Percentiles rank a stretch among this genome's conserved stretches.
Conservation (phyloP, 2,797 vertebrate species). For the Threskiornis aethiopicus region DNA sequence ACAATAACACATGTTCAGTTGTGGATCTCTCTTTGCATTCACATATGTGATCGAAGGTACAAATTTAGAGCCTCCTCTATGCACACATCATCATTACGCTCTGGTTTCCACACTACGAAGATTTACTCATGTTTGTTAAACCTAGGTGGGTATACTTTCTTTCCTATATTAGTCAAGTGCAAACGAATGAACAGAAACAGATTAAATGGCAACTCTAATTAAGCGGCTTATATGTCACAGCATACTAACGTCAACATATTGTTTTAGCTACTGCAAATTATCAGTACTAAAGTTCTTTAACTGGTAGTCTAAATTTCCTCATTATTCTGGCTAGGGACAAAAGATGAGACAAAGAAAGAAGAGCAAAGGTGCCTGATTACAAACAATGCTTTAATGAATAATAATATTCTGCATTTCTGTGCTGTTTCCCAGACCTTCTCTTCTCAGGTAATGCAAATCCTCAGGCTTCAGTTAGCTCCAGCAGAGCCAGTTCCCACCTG, state of each 20-base stretch:
- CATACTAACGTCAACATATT: slow-evolving; percentile 13
- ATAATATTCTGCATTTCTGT: not conserved
- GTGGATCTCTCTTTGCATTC: not conserved
- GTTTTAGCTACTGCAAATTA: slow-evolving; percentile 54
- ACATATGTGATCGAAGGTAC: not conserved
- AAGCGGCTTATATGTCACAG: slow-evolving; percentile 52
- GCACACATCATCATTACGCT: not conserved
- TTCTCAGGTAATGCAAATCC: not conserved
- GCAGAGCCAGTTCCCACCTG: not conserved
- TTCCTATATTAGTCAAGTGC: slow-evolving; percentile 29
- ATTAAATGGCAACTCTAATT: slow-evolving; percentile 63
- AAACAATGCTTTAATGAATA: not conserved
- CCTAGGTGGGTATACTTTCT: not conserved
- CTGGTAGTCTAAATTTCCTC: slow-evolving; percentile 23
- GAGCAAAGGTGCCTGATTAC: not conserved
- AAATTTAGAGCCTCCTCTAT: not conserved
- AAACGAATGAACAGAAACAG: slow-evolving; percentile 56
- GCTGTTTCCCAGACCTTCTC: not conserved
- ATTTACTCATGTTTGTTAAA: not conserved
- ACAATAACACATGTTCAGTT: not conserved
- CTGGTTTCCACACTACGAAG: not conserved
- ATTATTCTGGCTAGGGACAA: not conserved
- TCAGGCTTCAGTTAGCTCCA: not conserved
- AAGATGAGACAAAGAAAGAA: not conserved
- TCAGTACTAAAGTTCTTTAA: slow-evolving; percentile 13